Conservation (phyloP, 2,888 invertebrate species). For the Malachius bipustulatus region DNA sequence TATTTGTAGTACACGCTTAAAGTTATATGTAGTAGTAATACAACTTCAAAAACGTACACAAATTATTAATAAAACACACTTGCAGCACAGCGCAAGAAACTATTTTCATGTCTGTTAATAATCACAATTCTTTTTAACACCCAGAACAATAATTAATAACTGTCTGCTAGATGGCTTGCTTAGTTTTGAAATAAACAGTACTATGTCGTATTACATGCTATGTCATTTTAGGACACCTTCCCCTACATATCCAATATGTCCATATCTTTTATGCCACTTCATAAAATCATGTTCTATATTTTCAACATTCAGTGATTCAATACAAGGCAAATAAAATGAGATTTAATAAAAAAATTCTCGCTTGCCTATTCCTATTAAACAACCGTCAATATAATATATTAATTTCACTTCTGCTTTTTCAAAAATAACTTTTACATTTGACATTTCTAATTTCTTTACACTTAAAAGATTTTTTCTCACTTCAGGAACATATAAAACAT, state of each 20-base stretch:
- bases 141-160: too few species aligned
- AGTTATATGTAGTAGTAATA: too few species aligned
- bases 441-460: slow-evolving; percentile 13
- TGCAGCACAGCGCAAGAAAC: too few species aligned
- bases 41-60: too few species aligned
- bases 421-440: slow-evolving; percentile 11
- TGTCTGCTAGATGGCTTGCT: too few species aligned
- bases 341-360: slow-evolving; percentile 17
- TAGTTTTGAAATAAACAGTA: too few species aligned
- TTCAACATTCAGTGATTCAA: slow-evolving; percentile 15
- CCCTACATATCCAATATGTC: slow-evolving; percentile 11
- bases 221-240: too few species aligned
- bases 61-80: too few species aligned
- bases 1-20: too few species aligned
- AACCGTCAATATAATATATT: slow-evolving; percentile 8
- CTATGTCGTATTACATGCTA: too few species aligned
- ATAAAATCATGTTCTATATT: slow-evolving; percentile 13
- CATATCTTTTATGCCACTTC: slow-evolving; percentile 16
- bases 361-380: slow-evolving; percentile 11
- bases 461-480: slow-evolving; percentile 14
- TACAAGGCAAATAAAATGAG: slow-evolving; percentile 11
- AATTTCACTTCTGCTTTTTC: slow-evolving; percentile 12
- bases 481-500: slow-evolving; percentile 16
- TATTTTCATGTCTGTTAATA: too few species aligned
- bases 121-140: too few species aligned